A percentile compares a stretch with the other conserved stretches of the same genome.
Evolutionary conservation across 2,113 vertebrate genomes (phyloP).

Genomic region (Ploceus nigricollis): DNA sequence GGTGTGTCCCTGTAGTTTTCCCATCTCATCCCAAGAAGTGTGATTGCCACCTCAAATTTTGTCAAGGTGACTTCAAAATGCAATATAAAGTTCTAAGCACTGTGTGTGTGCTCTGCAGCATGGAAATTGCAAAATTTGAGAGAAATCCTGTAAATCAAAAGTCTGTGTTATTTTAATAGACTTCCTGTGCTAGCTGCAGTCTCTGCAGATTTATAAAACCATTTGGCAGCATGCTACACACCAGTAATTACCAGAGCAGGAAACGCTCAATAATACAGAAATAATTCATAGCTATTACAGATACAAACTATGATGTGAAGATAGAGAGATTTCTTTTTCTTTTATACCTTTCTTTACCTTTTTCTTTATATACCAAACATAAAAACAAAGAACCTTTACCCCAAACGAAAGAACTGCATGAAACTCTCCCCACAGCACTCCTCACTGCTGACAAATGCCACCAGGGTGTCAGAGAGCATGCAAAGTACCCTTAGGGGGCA

Average conservation of each 20-base stretch:
- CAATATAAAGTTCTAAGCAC: neutral
- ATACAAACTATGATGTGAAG: neutral
- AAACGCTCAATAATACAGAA: neutral
- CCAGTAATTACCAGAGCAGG: slow-evolving; percentile 21
- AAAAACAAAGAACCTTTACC: neutral
- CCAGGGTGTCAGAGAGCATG: neutral
- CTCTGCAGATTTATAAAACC: slow-evolving; percentile 25
- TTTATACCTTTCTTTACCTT: too few relatives aligned
- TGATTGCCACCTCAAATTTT: neutral
- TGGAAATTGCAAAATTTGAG: neutral
- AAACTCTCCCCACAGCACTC: neutral
- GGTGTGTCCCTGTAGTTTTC: neutral
- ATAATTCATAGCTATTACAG: slow-evolving; percentile 2
- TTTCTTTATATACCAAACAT: neutral
- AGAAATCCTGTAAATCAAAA: neutral
- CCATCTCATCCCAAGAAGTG: neutral
- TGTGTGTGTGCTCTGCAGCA: neutral
- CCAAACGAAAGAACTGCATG: neutral
- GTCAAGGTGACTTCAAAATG: neutral
- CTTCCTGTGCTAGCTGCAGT: neutral
- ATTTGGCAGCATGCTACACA: slow-evolving; percentile 11
- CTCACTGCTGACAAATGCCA: neutral
- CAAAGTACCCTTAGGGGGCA: neutral
- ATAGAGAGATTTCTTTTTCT: neutral
- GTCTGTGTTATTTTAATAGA: neutral